A percentile compares a stretch with the other conserved stretches of the same genome.
These are phyloP conservation scores for Augiades crinisus DNA, from an alignment of 2,888 invertebrate species.

Conservation along the genomic window DNA sequence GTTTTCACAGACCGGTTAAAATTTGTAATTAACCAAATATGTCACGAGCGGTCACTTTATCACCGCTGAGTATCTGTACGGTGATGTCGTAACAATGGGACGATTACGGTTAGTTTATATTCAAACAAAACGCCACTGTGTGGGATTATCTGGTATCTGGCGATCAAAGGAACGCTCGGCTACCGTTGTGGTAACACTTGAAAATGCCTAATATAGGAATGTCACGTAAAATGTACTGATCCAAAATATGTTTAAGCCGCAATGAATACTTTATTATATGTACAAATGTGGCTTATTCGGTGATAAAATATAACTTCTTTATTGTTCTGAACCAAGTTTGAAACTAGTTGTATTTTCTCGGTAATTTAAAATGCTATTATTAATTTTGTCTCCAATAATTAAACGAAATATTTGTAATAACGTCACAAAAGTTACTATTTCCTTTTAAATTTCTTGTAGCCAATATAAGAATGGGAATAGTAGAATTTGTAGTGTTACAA, in stretches of 20 bases:
- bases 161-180: constrained; percentile 28
- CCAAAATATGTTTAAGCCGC: neutral
- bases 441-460: too few species aligned
- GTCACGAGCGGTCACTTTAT: constrained; percentile 39
- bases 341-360: too few species aligned
- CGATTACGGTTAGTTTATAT: constrained; percentile 41
- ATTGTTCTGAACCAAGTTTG: too few species aligned
- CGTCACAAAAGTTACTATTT: too few species aligned
- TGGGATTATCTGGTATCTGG: constrained; percentile 30
- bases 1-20: constrained; percentile 22
- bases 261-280: too few species aligned
- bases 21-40: constrained; percentile 45
- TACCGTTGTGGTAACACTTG: constrained; percentile 15
- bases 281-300: too few species aligned
- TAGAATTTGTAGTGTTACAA: too few species aligned
- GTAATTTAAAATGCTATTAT: too few species aligned
- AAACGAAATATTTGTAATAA: too few species aligned
- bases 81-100: constrained; percentile 43
- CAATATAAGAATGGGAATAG: too few species aligned
- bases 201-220: constrained; percentile 34
- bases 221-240: constrained; percentile 28
- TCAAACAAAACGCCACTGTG: constrained; percentile 32
- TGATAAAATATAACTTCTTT: too few species aligned
- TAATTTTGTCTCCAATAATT: too few species aligned
- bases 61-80: constrained; percentile 7